phyloP scores from a whole-genome alignment of 1,140 invertebrate genomes.

The Schlechtendalia chinensis region DNA sequence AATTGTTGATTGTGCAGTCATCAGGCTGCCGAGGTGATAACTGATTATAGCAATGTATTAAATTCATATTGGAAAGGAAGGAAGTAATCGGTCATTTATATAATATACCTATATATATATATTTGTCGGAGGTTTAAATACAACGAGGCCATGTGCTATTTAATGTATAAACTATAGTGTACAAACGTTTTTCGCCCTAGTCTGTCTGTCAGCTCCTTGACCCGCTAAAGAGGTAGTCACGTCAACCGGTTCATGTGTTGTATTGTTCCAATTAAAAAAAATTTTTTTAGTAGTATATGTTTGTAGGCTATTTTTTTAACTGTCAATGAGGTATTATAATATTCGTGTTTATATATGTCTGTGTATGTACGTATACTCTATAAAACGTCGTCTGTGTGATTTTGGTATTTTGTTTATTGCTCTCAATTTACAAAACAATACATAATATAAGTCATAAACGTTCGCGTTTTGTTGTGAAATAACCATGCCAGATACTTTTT shows the following conservation, averaged over 20 bases:
- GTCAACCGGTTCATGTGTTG: slow-evolving; percentile 44
- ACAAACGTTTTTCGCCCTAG: slow-evolving; percentile 47
- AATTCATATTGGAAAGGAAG: slow-evolving; percentile 44
- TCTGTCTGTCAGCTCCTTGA: slow-evolving; percentile 47
- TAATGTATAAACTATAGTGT: slow-evolving; percentile 22
- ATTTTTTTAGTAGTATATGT: slow-evolving; percentile 5
- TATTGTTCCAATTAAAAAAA: slow-evolving; percentile 44
- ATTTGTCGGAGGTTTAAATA: slow-evolving; percentile 43
- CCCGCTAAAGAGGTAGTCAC: slow-evolving; percentile 47
- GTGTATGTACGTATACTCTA: background rate
- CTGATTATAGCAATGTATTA: background rate
- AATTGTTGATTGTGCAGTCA: slow-evolving; percentile 6
- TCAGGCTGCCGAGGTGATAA: background rate
- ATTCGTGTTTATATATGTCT: slow-evolving; percentile 17
- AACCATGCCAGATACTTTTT: background rate
- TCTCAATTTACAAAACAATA: slow-evolving; percentile 41
- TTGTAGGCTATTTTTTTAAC: slow-evolving; percentile 41
- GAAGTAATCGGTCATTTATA: slow-evolving; percentile 36
- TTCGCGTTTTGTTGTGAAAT: slow-evolving; percentile 23
- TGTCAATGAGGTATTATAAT: slow-evolving; percentile 36
- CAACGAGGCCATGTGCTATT: slow-evolving; percentile 48
- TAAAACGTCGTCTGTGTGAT: slow-evolving; percentile 4
- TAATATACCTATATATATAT: background rate
- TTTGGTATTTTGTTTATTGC: slow-evolving; percentile 37
- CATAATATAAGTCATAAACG: slow-evolving; percentile 17